Base-by-base conservation (phyloP, 2,888 invertebrate genomes). In the Steinernema scapterisci region DNA sequence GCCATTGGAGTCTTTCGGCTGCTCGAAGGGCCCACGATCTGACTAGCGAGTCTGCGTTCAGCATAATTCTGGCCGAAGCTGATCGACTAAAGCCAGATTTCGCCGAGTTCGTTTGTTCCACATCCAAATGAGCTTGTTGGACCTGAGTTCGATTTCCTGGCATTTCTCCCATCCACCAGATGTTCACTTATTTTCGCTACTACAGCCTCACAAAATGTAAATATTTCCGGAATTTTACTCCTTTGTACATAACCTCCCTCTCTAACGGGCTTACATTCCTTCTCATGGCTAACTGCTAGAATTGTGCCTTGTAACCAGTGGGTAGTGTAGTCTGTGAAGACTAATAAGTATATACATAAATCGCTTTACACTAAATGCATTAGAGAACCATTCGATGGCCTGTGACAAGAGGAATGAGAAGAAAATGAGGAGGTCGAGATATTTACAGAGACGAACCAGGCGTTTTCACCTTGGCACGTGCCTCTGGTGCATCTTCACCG, bases 11-110 rank as follows among this genome's bases (percentile, higher is more conserved):
- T 56, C 21, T 76, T n/a, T 43, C 45, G 21, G 70, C 76, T 21
- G 80, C 74, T 3, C 63, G 82, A n/a, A 71, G 72, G 43, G 71
- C 74, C 25, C 73, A 81, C 27, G 74, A 75, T 38, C 73, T 80
- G 23, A 56, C 31, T 23, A 23, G 71, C 16, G 80, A 82, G 38
- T 52, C 79, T 21, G 16, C 76, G 38, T 86, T 85, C 75, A 77
- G 80, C 72, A 82, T 84, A 1, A 81, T 83, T 43, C 74, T 86
- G 44, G 86, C 86, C n/a, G 73, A 80, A 63, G 84, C 86, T 2
- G 84, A 86, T 48, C 71, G 80, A 6, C 52, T 86, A 7, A 71
- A 80, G 46, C 83, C 82, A 9, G 81, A 82, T 31, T 81, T 86
- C 54, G 79, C 83, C 1, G 83, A 85, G 46, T 85, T 85, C 76